Evolutionary conservation across 2,113 vertebrate species (phyloP), one percentile per base, ranked within the genome.

Genomic region (Prunella fulvescens): DNA sequence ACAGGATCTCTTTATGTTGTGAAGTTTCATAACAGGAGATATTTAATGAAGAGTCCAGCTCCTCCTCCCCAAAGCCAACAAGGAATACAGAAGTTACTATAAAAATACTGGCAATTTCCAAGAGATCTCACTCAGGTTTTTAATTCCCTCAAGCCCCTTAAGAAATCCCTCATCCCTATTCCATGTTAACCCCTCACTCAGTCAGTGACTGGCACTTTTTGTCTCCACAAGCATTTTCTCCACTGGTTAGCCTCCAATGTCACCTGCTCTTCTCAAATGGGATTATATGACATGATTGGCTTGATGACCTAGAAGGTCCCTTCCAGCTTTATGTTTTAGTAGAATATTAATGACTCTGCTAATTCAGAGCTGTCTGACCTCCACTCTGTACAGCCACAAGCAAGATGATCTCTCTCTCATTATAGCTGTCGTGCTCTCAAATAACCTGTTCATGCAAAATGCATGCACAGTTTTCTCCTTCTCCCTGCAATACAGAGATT

Each of bases 301-400:
- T 97, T 92, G 94, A 81, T 83, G 92, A 96, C 95, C 94, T 81
- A 83, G 88, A 94, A 96, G 94, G 92, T 95, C 86, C 83, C 94
- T 91, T 96, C 95, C 67, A 96, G 94, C 80, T 88, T 88, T 88
- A 83, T 91, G 76, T 88, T 83, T 77, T 93, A 97, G 86, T 92
- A 81, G 94, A 97, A 96, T 93, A 97, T 96, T 95, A 96, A 96
- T 95, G 95, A 74, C 82, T 88, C 88, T 92, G 92, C 93, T 96
- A 96, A 95, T 94, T 95, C 86, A 54, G 92, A 92, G 83, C 93
- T 90, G 94, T 92, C 94, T 93, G 92, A 95, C 92, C 94, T 96
- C 93, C 81, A 70, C 71, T 95, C 93, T 83, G 62, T 33, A 58
- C 56, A 86, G 88, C 82, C 86, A 95, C 90, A 74, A 95, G 93